These are phyloP conservation scores for Trichogramma pretiosum DNA, from an alignment of 1,140 invertebrate species.

Conservation along the genomic window DNA sequence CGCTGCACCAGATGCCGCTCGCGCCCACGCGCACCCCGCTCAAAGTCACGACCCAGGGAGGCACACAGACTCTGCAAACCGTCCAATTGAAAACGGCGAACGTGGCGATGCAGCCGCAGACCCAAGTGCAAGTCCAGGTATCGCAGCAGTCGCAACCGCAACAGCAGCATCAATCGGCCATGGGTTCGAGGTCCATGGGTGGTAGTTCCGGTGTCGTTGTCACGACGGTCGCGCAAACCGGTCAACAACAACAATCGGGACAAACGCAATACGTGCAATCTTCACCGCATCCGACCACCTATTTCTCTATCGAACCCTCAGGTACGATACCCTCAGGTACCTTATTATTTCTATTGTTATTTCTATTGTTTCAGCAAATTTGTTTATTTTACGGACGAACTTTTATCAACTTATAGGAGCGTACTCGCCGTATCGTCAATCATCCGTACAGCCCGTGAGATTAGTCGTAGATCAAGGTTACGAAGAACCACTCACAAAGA, in stretches of 20 bases:
- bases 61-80: constrained; percentile 31
- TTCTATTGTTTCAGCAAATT: no score
- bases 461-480: constrained; percentile 39
- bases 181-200: no score
- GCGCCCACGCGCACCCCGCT: constrained; percentile 29
- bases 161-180: constrained; percentile 4
- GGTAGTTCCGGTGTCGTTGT: no score
- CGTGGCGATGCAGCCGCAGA: constrained; percentile 13
- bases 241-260: constrained; percentile 22
- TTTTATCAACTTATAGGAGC: constrained; percentile 30
- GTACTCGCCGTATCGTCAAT: constrained; percentile 38
- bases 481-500: constrained; percentile 45
- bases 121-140: constrained; percentile 6
- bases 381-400: no score
- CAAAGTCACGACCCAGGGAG: constrained; percentile 28
- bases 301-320: constrained; percentile 36
- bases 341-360: no score
- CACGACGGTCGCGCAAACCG: constrained; percentile 21
- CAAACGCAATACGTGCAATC: constrained; percentile 33
- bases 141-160: constrained; percentile 3
- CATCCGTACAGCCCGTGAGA: constrained; percentile 35
- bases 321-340: constrained; percentile 23
- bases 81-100: constrained; percentile 23
- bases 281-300: constrained; percentile 33
- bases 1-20: constrained; percentile 38